Base-by-base conservation (phyloP, 2,797 vertebrate genomes). In the Phoxinus dragarum region DNA sequence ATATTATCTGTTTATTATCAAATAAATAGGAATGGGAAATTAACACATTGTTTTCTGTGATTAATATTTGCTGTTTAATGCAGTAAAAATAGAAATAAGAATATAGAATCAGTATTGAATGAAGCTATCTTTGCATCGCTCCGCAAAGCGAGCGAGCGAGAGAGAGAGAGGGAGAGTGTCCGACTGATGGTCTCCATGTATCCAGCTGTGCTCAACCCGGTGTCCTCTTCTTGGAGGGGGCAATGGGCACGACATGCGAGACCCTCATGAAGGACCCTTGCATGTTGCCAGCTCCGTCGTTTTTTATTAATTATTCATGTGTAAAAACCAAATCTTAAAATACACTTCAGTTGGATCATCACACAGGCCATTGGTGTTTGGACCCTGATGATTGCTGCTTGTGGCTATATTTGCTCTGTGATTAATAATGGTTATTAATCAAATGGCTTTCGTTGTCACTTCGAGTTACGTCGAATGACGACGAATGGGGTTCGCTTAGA, bases 171-270 rank as follows among this genome's bases (percentile, higher is more conserved):
- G 0, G 42, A 42, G 40, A 1, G 10, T 61, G 9, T 59, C 56
- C n/a, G 10, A 59, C 56, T 61, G 56, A 27, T 61, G n/a, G 56
- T 61, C 23, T 61, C 4, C 56, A 27, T n/a, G 21, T 59, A 59
- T 59, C 56, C 56, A 61, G 56, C 56, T 11, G 23, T 61, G 56
- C 56, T 27, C 56, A 59, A 59, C 56, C 23, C 4, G 4, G 23
- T 4, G 23, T n/a, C 56, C 23, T 59, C 56, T 19, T 19, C 49
- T 19, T 52, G 17, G 49, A 49, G 14, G 40, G 6, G 6, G 17
- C 2, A 19, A 54, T 21, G 52, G 21, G 21, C 8, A 1, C 1
- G 0, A n/a, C 8, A 11, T n/a, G 56, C 10, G 0, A 11, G 56
- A 59, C 56, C 54, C 54, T 56, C 19, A 21, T 56, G 54, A 56